Evolutionary conservation across 1,140 invertebrate genomes (phyloP).

Genomic region (Brachionus rotundiformis): DNA sequence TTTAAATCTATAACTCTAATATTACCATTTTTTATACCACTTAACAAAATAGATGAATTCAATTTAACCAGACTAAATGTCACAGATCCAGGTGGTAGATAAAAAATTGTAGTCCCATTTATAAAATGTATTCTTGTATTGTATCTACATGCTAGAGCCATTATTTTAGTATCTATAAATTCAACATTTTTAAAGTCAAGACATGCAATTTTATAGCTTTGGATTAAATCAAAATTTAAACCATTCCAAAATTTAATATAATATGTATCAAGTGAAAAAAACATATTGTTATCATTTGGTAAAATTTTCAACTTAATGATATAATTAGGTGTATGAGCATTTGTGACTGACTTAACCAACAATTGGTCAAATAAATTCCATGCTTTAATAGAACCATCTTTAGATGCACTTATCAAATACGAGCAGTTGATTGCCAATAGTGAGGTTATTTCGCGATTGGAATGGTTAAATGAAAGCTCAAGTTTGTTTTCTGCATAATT

Average conservation of each 20-base stretch:
- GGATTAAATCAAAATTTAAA: neutral
- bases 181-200: neutral
- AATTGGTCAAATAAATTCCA: neutral
- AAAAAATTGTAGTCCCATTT: neutral
- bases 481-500: neutral
- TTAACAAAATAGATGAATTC: neutral
- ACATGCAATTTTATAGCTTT: neutral
- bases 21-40: neutral
- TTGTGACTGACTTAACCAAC: neutral
- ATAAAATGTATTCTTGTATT: neutral
- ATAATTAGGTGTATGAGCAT: too few species aligned
- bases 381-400: neutral
- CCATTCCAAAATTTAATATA: neutral
- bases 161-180: neutral
- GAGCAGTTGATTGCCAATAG: neutral
- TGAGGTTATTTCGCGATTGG: neutral
- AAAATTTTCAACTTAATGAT: neutral
- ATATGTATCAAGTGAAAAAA: neutral
- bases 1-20: neutral
- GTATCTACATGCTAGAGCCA: neutral
- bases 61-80: neutral
- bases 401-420: slow-evolving; percentile 3
- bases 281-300: neutral
- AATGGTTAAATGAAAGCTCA: neutral
- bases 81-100: neutral